Evolutionary conservation across 2,797 vertebrate species (phyloP).

Genomic region (Perodicticus potto): DNA sequence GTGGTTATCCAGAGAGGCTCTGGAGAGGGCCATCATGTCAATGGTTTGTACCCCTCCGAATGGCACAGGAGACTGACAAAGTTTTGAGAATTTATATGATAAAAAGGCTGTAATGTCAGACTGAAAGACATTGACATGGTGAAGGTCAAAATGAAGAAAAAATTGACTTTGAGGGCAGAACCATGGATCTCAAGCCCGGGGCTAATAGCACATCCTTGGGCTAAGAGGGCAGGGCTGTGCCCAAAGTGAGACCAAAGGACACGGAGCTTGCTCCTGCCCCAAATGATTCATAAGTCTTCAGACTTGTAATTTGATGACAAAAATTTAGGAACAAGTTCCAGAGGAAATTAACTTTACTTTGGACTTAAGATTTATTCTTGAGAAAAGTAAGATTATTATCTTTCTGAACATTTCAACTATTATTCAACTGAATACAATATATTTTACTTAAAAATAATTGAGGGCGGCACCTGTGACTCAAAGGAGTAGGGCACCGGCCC

Average conservation of each 20-base stretch:
- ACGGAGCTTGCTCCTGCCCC: no score
- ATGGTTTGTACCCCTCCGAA: not conserved
- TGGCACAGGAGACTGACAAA: not conserved
- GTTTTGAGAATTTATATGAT: not conserved
- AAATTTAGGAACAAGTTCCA: not conserved
- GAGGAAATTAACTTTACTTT: not conserved
- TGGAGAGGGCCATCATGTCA: rapidly evolving
- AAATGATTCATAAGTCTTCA: not conserved
- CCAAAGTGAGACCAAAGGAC: rapidly evolving
- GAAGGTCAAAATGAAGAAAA: not conserved
- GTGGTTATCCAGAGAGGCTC: not conserved
- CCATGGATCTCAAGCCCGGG: not conserved
- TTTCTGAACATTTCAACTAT: not conserved
- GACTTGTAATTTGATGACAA: not conserved
- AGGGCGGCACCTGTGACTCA: no score
- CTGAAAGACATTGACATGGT: not conserved
- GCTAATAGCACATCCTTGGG: no score
- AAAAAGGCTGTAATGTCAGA: not conserved
- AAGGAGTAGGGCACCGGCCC: no score
- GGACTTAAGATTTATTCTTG: not conserved
- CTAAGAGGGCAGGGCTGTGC: no score
- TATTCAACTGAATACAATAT: not conserved
- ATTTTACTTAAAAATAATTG: not conserved
- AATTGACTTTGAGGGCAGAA: not conserved
- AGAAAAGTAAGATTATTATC: not conserved